Conservation (phyloP, 2,797 vertebrate species). For the Acipenser oxyrinchus region DNA sequence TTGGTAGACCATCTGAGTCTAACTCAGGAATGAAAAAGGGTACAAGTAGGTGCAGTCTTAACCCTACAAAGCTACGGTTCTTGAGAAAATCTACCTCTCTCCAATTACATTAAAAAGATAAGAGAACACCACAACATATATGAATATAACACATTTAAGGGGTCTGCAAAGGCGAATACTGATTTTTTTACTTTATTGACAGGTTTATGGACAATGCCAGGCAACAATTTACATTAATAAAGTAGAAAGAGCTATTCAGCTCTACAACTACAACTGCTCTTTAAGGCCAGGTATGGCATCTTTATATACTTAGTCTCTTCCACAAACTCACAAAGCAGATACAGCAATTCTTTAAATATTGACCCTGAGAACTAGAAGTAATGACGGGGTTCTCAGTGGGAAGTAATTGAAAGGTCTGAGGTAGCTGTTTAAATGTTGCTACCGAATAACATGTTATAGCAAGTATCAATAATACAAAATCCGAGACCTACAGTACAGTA, state of each 20-base stretch:
- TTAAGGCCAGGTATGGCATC: constrained; percentile 50
- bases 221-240: constrained; percentile 48
- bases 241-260: constrained; percentile 44
- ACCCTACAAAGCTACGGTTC: too few relatives aligned
- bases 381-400: too few relatives aligned
- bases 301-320: neutral
- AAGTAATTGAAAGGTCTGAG: too few relatives aligned
- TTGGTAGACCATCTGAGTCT: too few relatives aligned
- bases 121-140: neutral
- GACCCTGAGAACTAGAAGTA: too few relatives aligned
- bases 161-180: neutral
- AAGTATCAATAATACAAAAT: too few relatives aligned
- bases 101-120: constrained; percentile 10
- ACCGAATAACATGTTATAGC: too few relatives aligned
- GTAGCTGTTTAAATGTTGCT: too few relatives aligned
- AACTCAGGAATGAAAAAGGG: too few relatives aligned
- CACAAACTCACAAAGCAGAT: neutral
- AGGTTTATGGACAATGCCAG: constrained; percentile 65
- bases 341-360: too few relatives aligned
- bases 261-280: constrained; percentile 55
- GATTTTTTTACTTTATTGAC: constrained; percentile 16
- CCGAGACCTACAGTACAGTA: too few relatives aligned
- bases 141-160: neutral
- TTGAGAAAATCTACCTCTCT: constrained; percentile 1
- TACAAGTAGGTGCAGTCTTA: too few relatives aligned